Evolutionary conservation across 2,113 vertebrate genomes (phyloP).

Genomic region (Hippolais icterina): DNA sequence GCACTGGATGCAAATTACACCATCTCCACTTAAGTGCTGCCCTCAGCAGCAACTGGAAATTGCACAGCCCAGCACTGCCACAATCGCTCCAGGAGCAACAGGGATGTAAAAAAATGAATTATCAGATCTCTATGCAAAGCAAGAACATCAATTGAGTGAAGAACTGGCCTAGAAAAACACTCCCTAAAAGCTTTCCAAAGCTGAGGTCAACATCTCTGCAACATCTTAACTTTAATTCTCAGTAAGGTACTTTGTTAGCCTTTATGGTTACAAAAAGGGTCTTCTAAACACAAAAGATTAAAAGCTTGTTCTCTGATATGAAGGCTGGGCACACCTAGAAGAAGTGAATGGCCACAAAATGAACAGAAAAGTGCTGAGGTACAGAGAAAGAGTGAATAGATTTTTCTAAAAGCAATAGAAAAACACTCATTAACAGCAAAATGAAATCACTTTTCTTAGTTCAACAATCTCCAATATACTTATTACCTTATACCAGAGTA

Average conservation of each 20-base stretch:
- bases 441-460: neutral
- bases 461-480: neutral
- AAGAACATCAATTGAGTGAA: neutral
- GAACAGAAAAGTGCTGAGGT: neutral
- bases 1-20: neutral
- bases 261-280: neutral
- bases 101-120: neutral
- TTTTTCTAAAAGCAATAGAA: neutral
- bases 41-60: constrained; percentile 24
- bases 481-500: neutral
- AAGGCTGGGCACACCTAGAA: neutral
- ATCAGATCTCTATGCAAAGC: neutral
- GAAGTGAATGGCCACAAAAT: neutral
- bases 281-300: neutral
- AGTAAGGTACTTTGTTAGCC: neutral
- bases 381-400: neutral
- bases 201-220: neutral
- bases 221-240: neutral
- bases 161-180: neutral
- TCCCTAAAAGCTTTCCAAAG: neutral
- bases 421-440: neutral
- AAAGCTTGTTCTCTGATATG: neutral
- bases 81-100: neutral
- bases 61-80: neutral
- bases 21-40: constrained; percentile 31